A percentile compares a stretch with the other conserved stretches of the same genome.
Evolutionary conservation across 64 coral and sea anemone genomes (phyloP).

Genomic region (Trachythela sp.): DNA sequence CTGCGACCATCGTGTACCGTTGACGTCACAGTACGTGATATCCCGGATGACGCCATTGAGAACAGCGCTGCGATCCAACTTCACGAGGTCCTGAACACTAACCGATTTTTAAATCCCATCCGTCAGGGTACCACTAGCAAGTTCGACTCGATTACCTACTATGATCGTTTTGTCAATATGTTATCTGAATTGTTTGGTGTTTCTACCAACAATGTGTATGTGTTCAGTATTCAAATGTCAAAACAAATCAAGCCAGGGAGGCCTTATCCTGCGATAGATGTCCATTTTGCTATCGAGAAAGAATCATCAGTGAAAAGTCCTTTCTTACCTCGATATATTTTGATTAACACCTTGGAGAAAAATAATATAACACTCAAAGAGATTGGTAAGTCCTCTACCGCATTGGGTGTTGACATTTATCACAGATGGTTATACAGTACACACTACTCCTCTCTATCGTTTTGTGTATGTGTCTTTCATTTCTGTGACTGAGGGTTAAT

Average conservation of each 20-base stretch:
- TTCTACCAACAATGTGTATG: conserved; percentile 12
- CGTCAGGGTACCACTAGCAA: neutral
- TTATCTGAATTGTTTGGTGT: conserved; percentile 39
- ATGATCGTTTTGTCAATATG: conserved; percentile 19
- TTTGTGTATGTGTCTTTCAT: no score
- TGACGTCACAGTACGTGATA: conserved; percentile 46
- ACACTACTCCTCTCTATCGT: no score
- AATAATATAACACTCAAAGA: conserved; percentile 1
- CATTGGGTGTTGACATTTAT: neutral
- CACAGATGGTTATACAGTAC: neutral
- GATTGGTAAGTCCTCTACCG: conserved; percentile 17
- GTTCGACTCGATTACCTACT: conserved; percentile 46
- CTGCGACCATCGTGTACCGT: neutral
- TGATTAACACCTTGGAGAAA: conserved; percentile 21
- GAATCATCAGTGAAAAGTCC: conserved; percentile 5
- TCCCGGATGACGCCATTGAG: conserved; percentile 48
- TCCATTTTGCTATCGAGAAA: conserved; percentile 60
- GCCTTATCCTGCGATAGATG: conserved; percentile 32
- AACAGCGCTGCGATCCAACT: conserved; percentile 77
- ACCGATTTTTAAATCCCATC: conserved; percentile 42
- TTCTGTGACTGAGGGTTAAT: no score
- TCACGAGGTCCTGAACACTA: conserved; percentile 50
- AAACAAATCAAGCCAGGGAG: conserved; percentile 22
- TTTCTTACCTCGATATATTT: conserved; percentile 14
- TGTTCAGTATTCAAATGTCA: conserved; percentile 80